These are phyloP conservation scores for Saccostrea glomerata DNA, from an alignment of 1,140 invertebrate genomes.

Conservation along the genomic window DNA sequence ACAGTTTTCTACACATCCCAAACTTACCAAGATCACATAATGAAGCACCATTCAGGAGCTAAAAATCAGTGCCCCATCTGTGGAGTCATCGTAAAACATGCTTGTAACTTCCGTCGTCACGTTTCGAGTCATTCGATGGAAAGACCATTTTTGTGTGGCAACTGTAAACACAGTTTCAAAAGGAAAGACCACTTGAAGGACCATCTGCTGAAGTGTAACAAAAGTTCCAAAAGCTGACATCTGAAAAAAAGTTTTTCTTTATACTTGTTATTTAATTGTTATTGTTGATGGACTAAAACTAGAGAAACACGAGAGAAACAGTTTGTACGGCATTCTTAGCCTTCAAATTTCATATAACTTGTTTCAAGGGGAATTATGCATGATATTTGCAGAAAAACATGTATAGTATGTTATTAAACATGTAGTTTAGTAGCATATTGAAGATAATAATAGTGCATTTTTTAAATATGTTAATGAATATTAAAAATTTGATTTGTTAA, in stretches of 20 bases:
- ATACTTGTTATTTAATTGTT: no score
- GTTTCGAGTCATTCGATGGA: constrained; percentile 27
- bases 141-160: constrained; percentile 6
- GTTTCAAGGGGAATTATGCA: no score
- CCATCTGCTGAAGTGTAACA: constrained; percentile 12
- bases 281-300: no score
- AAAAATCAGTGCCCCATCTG: constrained; percentile 30
- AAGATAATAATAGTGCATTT: no score
- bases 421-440: no score
- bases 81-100: neutral
- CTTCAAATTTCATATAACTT: no score
- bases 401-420: no score
- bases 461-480: no score
- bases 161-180: constrained; percentile 27
- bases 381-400: no score
- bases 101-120: constrained; percentile 40
- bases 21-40: neutral
- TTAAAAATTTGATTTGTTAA: no score
- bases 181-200: constrained; percentile 19
- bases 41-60: neutral
- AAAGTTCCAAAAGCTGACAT: neutral
- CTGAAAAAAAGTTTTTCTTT: neutral
- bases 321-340: no score
- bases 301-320: no score
- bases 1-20: neutral